Evolutionary conservation across 2,113 vertebrate species (phyloP).

Genomic region (Barnardius zonarius): DNA sequence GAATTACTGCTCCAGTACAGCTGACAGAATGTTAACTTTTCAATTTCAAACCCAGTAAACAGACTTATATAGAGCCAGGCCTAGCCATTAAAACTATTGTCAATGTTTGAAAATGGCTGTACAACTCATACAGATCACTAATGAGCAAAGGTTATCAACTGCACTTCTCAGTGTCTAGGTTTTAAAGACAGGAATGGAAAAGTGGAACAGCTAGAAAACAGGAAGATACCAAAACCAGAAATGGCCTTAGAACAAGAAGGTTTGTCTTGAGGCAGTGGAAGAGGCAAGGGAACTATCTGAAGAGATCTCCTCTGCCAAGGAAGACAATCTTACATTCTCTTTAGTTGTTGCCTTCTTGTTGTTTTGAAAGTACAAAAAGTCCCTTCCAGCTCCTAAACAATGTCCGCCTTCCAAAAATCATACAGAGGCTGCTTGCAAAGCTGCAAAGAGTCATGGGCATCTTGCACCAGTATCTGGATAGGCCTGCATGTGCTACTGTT

Average conservation of each 20-base stretch:
- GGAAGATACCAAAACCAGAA: background rate
- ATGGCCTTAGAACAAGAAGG: background rate
- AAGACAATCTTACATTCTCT: background rate
- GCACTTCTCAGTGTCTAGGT: background rate
- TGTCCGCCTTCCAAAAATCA: background rate
- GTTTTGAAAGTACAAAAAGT: background rate
- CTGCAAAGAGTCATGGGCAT: background rate
- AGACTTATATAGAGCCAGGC: background rate
- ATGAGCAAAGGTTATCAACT: background rate
- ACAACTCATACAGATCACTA: background rate
- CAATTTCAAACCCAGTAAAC: background rate
- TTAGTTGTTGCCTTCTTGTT: background rate
- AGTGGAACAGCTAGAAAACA: background rate
- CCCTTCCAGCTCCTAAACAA: background rate
- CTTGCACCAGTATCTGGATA: background rate
- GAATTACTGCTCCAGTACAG: background rate
- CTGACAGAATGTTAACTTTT: background rate
- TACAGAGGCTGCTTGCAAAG: background rate
- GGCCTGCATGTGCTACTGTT: background rate
- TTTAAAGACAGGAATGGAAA: background rate
- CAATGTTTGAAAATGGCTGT: background rate
- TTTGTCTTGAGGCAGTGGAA: background rate
- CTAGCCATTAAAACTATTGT: background rate
- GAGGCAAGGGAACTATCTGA: background rate
- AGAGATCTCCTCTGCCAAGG: background rate